Base-by-base conservation (phyloP, 2,113 vertebrate species). In the Pangasianodon gigas region DNA sequence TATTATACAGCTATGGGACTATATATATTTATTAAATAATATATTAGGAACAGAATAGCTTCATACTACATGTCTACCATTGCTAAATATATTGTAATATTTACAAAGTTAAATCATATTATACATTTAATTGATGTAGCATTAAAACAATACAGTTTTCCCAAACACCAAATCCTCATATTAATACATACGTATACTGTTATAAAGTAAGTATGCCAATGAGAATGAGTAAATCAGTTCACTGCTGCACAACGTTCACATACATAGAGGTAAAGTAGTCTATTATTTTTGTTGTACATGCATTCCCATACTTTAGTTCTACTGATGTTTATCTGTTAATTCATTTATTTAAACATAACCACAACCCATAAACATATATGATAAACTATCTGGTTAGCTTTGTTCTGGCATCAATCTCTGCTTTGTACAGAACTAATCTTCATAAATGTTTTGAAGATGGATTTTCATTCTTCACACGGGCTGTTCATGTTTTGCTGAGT, bases 401-500 rank as follows among this genome's bases (percentile, higher is more conserved):
- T n/a, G 21, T 18, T 71, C 48, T 71, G 58, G 1, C 44, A 52
- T 82, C 52, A 32, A 67, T 16, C 29, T 65, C 26, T 11, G 18
- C 41, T 87, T 41, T 62, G 19, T 46, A 79, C 75, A 37, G 29
- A 65, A 24, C 44, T 60, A 46, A 79, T 79, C 14, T 87, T 44
- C 52, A 46, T 18, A 18, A 46, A 26, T 46, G 13, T 14, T 62
- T 51, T 51, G 29, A 13, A 14, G 7, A 32, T 18, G 56, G 9
- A 65, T 88, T 79, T 81, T 87, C 14, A 87, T 26, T 52, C 69
- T 75, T 81, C 21, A 65, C 41, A 46, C 54, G 21, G n/a, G 51
- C 19, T 71, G 51, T 88, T 82, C 10, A 29, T 41, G 69, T 88
- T 88, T 81, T 81, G 46, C 58, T 48, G 29, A 82, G 48, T 51